A percentile compares a stretch with the other conserved stretches of the same genome.
These are phyloP conservation scores for Drosophila mayaguana DNA, from an alignment of 2,888 invertebrate genomes.

Conservation along the genomic window DNA sequence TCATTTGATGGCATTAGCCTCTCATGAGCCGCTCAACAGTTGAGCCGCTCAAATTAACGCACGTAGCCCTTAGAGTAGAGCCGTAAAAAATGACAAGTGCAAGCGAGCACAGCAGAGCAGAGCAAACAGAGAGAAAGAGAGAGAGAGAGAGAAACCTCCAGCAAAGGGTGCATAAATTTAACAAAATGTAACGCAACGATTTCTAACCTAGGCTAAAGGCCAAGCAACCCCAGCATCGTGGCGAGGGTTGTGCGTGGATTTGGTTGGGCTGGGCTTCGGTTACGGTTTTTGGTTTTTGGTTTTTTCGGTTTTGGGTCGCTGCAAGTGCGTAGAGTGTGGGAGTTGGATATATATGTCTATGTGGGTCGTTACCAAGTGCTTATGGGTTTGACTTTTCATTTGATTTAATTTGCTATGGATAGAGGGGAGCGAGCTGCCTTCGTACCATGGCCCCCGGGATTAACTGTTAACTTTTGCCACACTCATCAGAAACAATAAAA, in stretches of 20 bases:
- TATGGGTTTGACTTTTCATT: conserved; percentile 80
- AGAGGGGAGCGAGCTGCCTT: conserved; percentile 30
- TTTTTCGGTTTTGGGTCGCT: conserved; percentile 14
- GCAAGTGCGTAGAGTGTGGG: conserved; percentile 36
- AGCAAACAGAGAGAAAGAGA: conserved; percentile 5
- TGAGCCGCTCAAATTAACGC: conserved; percentile 65
- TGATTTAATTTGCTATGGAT: conserved; percentile 74
- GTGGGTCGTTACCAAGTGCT: conserved; percentile 61
- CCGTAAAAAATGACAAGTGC: conserved; percentile 74
- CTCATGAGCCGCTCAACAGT: conserved; percentile 34
- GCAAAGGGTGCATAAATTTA: conserved; percentile 79
- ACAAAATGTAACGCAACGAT: conserved; percentile 77
- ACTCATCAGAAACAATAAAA: conserved; percentile 77
- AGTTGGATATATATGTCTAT: conserved; percentile 34
- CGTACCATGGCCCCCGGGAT: conserved; percentile 46
- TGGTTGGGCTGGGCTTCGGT: conserved; percentile 32
- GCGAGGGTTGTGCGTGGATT: conserved; percentile 44
- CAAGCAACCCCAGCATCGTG: conserved; percentile 42
- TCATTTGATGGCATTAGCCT: conserved; percentile 72
- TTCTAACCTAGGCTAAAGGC: conserved; percentile 58
- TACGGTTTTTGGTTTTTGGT: conserved; percentile 26
- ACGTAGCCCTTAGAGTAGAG: conserved; percentile 39
- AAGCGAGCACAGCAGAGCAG: conserved; percentile 7
- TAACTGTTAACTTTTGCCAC: conserved; percentile 73
- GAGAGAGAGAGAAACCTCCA: not conserved